Evolutionary conservation across 1,140 invertebrate species (phyloP).

Genomic region (Homalodisca vitripennis): DNA sequence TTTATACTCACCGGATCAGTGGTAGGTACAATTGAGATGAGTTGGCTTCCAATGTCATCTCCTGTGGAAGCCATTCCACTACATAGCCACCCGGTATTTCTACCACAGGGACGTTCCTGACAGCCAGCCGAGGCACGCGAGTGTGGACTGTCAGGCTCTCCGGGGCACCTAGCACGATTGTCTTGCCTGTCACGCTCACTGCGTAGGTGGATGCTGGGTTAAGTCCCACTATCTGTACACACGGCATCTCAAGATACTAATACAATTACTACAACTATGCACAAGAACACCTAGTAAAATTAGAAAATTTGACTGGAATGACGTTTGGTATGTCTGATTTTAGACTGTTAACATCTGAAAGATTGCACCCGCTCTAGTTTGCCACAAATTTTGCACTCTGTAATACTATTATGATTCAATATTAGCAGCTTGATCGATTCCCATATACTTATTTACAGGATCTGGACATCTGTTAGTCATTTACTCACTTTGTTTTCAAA

Average conservation of each 20-base stretch:
- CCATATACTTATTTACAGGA: no score
- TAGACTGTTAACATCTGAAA: no score
- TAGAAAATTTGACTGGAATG: no score
- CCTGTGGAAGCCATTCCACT: not conserved
- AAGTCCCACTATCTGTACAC: conserved; percentile 1
- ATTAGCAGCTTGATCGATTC: no score
- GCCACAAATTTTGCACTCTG: no score
- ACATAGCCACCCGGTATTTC: not conserved
- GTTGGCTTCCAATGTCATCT: not conserved
- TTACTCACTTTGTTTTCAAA: no score
- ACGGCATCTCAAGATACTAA: not conserved
- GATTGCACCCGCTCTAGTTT: no score
- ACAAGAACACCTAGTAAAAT: no score
- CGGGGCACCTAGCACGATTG: not conserved
- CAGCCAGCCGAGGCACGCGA: not conserved
- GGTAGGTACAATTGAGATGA: not conserved
- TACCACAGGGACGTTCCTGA: not conserved
- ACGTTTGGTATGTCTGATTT: no score
- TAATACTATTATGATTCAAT: no score
- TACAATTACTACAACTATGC: no score
- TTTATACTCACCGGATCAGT: not conserved
- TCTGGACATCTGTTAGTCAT: no score
- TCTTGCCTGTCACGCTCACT: conserved; percentile 20
- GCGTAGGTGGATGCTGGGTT: conserved; percentile 20
- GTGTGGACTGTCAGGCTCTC: conserved; percentile 2